Evolutionary conservation across 2,888 invertebrate genomes (phyloP), one percentile per base, ranked within the genome.

Genomic region (Pogonocherus hispidulus): DNA sequence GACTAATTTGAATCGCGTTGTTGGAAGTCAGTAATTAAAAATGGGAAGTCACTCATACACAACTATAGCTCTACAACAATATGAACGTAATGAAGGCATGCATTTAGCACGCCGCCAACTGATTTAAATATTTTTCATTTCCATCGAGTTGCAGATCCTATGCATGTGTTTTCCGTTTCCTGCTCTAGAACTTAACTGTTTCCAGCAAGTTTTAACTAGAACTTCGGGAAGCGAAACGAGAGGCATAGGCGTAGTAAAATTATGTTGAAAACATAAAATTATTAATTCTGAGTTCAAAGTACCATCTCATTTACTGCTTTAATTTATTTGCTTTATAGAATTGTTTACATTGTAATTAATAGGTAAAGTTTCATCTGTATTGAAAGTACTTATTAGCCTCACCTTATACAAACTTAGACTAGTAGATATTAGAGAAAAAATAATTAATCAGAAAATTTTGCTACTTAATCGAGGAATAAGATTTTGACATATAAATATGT

Each of bases 71-170:
- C 16, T 52, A 3, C 32, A 32, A 32, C 52, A 52, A 52, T 52
- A 27, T 52, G 19, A 32, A 32, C 2, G 9, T 18, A 52, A 27
- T 52, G 52, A 52, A 52, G 22, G 27, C 1, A 32, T 16, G 18
- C 32, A 32, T 52, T 27, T 19, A 14, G 18, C 1, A 27, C 19
- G 27, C 32, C 49, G 49, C 6, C 14, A 16, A n/a, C 20, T 52
- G 27, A 16, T 52, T 52, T 52, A 11, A 52, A 32, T 52, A 52
- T 32, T 52, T 52, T 52, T 52, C 32, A 18, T 32, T 52, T 32
- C 18, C 22, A 23, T 49, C 8, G 5, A 20, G 32, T 41, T 4
- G 41, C 41, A 5, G 9, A 18, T 18, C 52, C 32, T 52, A 52
- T 52, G 27, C 27, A 52, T 52, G 32, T 52, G 32, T 52, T 52